A percentile compares a stretch with the other conserved stretches of the same genome.
These are phyloP conservation scores for Brachyptera risi DNA, from an alignment of 2,888 invertebrate genomes.

Conservation along the genomic window DNA sequence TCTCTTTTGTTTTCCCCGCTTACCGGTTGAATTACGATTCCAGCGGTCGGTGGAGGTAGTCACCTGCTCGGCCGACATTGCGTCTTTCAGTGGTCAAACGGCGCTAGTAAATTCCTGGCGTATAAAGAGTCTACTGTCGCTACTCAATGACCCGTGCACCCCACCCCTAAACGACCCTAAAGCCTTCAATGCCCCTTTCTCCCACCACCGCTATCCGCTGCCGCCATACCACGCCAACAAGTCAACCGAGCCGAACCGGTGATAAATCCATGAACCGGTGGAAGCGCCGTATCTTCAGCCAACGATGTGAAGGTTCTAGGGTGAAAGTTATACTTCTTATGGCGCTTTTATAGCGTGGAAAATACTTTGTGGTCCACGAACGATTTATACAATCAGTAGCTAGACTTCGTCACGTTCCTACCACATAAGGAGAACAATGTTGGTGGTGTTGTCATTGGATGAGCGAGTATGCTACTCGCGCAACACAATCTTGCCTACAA, in stretches of 20 bases:
- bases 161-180: constrained; percentile 1
- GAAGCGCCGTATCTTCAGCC: too few species aligned
- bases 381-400: too few species aligned
- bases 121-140: constrained; percentile 4
- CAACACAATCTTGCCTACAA: too few species aligned
- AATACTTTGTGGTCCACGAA: too few species aligned
- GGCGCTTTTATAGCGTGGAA: too few species aligned
- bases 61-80: neutral
- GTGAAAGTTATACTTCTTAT: too few species aligned
- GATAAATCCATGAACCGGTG: neutral
- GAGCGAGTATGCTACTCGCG: too few species aligned
- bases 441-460: too few species aligned
- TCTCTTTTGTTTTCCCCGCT: too few species aligned
- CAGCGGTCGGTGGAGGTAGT: neutral
- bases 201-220: neutral
- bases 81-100: constrained; percentile 4
- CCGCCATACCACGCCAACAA: neutral
- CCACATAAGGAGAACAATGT: too few species aligned
- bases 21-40: neutral
- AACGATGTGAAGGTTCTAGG: too few species aligned
- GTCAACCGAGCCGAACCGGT: neutral
- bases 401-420: too few species aligned
- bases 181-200: neutral
- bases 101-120: constrained; percentile 4
- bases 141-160: constrained; percentile 8